Evolutionary conservation across 2,888 invertebrate species (phyloP), one percentile per base, ranked within the genome.

Genomic region (Malthinus flaveolus): DNA sequence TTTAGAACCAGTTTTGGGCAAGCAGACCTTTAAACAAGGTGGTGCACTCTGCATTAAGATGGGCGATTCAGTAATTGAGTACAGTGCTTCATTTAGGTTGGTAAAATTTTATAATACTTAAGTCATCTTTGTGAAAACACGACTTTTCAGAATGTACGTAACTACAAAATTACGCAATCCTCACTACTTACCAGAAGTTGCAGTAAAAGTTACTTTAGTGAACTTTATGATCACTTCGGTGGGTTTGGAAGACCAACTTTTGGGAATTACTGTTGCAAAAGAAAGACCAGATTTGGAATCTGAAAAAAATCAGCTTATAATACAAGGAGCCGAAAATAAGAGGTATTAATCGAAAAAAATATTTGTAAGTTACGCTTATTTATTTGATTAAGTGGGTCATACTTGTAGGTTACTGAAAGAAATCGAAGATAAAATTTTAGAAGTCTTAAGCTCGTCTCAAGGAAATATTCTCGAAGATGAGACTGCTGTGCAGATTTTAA

Each of bases 101-200:
- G 5, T 2, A 23, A 65, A 31, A 11, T 12, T 23, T 49, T 8
- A 1, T 7, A 15, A 15, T 11, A 15, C 13, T 2, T 13, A 1
- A 3, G 23, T 3, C 23, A 23, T 3, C 23, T 2, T 5, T 23
- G 23, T 23, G n/a, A 23, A 23, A 23, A 23, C 5, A 23, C 6
- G 35, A 47, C 56, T 56, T 73, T 70, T 12, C 68, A 91, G 94
- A 68, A 85, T 97, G 62, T 97, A 95, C 75, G 93, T 97, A 67
- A 95, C 95, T 11, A 96, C 97, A 1, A 96, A 95, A 75, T 79
- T 95, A 44, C 83, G 93, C 13, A 97, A 96, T 80, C 97, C 97
- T 0, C 96, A 96, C 78, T 97, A 95, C 75, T 78, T 95, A 51
- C 96, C 97, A 0, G 97, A 97, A 80, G 87, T 95, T 5, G 91